A percentile compares a stretch with the other conserved stretches of the same genome.
These are phyloP conservation scores for Pseudomyrmex concolor DNA, from an alignment of 1,140 invertebrate species.

Conservation along the genomic window DNA sequence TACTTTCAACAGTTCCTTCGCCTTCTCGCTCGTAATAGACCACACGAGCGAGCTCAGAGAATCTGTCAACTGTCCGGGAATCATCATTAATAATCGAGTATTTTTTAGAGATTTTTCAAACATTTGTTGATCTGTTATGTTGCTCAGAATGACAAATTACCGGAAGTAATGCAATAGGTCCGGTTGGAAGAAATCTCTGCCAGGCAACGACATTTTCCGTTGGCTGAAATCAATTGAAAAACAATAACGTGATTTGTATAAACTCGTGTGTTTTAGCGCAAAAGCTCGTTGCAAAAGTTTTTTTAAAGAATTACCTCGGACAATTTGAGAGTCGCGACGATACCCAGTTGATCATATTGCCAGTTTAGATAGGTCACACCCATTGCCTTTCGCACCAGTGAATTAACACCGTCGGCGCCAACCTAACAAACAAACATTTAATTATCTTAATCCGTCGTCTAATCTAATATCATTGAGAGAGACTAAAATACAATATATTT, in stretches of 20 bases:
- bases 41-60: constrained; percentile 95
- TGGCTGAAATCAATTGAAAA: constrained; percentile 84
- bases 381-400: constrained; percentile 93
- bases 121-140: no score
- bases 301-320: constrained; percentile 86
- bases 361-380: constrained; percentile 91
- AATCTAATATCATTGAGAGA: no score
- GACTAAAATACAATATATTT: background rate
- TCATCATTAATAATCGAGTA: constrained; percentile 13
- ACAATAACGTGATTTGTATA: background rate
- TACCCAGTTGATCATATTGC: constrained; percentile 95
- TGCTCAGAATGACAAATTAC: constrained; percentile 83
- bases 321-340: constrained; percentile 95
- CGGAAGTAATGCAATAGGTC: constrained; percentile 96
- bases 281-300: background rate
- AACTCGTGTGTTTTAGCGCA: background rate
- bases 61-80: constrained; percentile 87
- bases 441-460: background rate
- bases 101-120: no score
- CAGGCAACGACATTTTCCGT: constrained; percentile 94
- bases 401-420: constrained; percentile 97
- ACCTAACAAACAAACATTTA: constrained; percentile 86
- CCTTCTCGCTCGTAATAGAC: constrained; percentile 92
- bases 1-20: constrained; percentile 90
- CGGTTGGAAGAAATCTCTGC: constrained; percentile 97